phyloP scores from a whole-genome alignment of 1,140 invertebrate genomes.

The Galendromus occidentalis region DNA sequence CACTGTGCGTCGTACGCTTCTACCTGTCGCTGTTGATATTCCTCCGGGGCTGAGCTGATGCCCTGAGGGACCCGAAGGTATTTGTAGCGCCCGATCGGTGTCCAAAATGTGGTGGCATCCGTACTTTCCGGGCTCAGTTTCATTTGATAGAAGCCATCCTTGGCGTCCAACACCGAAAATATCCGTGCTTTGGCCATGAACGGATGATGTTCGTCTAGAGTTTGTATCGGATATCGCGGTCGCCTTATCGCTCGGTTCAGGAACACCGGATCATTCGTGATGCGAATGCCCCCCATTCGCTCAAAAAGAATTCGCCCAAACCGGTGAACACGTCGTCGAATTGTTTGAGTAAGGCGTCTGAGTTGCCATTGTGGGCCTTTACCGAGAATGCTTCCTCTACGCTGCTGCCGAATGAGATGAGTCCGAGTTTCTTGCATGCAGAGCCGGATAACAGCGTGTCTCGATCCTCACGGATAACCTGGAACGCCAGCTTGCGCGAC shows the following conservation, averaged over 20 bases:
- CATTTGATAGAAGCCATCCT: slow-evolving; percentile 30
- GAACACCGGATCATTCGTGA: neutral
- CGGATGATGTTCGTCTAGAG: neutral
- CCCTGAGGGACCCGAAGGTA: slow-evolving; percentile 26
- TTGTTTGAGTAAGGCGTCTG: too few species aligned
- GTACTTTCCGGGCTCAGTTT: slow-evolving; percentile 24
- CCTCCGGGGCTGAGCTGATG: slow-evolving; percentile 19
- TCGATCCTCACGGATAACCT: too few species aligned
- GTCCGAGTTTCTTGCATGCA: too few species aligned
- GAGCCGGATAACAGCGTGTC: too few species aligned
- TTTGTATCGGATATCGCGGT: neutral
- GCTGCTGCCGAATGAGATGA: too few species aligned
- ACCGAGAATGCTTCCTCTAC: too few species aligned
- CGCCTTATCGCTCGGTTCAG: neutral
- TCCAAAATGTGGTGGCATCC: slow-evolving; percentile 21
- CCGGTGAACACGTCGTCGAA: too few species aligned
- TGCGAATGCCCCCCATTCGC: neutral
- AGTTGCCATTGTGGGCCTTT: too few species aligned
- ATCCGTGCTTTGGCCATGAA: slow-evolving; percentile 24
- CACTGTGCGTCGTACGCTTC: neutral
- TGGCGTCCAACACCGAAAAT: slow-evolving; percentile 31
- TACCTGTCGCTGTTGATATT: neutral
- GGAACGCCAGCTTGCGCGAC: too few species aligned
- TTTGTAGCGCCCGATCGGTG: slow-evolving; percentile 25
- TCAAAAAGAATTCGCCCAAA: too few species aligned